Evolutionary conservation across 2,888 invertebrate species (phyloP).

Genomic region (Mesochorus sp.): DNA sequence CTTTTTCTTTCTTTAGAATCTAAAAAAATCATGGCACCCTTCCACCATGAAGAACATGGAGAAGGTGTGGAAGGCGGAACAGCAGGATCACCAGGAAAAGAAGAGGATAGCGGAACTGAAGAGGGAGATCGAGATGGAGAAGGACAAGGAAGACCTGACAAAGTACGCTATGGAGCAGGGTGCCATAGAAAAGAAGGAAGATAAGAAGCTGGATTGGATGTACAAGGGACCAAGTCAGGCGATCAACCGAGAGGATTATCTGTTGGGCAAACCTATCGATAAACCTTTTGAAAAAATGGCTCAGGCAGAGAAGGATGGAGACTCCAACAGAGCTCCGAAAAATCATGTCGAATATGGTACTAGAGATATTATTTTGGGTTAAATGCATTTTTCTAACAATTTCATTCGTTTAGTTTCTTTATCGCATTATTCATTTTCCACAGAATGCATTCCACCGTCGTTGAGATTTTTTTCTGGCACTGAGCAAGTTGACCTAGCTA

Average conservation of each 20-base stretch:
- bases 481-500: conserved; percentile 91
- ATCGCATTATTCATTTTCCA: conserved; percentile 60
- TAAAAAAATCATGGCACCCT: conserved; percentile 92
- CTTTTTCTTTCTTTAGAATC: conserved; percentile 84
- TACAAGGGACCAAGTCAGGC: conserved; percentile 87
- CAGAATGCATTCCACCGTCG: conserved; percentile 90
- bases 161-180: conserved; percentile 84
- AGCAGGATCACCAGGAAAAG: conserved; percentile 88
- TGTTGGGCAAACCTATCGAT: conserved; percentile 92
- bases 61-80: conserved; percentile 90
- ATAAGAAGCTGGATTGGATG: conserved; percentile 93
- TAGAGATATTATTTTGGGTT: background rate
- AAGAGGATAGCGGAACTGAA: conserved; percentile 87
- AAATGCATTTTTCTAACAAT: background rate
- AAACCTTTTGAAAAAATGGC: conserved; percentile 89
- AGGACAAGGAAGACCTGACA: conserved; percentile 86
- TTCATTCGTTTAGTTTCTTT: background rate
- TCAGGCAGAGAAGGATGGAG: conserved; percentile 84
- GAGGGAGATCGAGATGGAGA: conserved; percentile 87
- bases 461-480: conserved; percentile 84
- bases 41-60: conserved; percentile 90
- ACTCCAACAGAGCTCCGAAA: conserved; percentile 82
- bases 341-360: conserved; percentile 87
- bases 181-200: conserved; percentile 82
- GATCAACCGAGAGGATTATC: conserved; percentile 93